Percentiles rank a stretch among this genome's conserved stretches.
These are phyloP conservation scores for Sternotherus odoratus DNA, from an alignment of 2,797 vertebrate genomes.

Conservation along the genomic window DNA sequence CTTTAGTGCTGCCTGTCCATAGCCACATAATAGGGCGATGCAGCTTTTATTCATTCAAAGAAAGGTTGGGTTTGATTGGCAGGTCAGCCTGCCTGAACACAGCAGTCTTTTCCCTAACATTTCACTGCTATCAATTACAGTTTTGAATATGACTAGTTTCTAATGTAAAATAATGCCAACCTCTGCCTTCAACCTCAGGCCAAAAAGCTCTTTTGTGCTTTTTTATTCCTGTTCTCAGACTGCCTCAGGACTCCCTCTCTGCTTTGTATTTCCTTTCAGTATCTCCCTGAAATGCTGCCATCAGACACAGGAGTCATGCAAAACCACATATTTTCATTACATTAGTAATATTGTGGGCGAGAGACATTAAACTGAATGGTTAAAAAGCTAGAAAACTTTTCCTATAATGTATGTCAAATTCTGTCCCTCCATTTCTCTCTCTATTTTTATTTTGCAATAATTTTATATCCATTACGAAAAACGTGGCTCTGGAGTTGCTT, in stretches of 20 bases:
- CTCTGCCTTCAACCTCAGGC: constrained; percentile 82
- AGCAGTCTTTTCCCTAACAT: constrained; percentile 81
- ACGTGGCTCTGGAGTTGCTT: constrained; percentile 71
- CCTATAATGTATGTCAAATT: constrained; percentile 56
- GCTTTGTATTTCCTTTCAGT: constrained; percentile 71
- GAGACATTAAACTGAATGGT: constrained; percentile 70
- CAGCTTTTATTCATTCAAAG: constrained; percentile 85
- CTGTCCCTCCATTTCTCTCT: constrained; percentile 61
- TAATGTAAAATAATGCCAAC: constrained; percentile 97
- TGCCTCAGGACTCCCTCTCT: constrained; percentile 72
- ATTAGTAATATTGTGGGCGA: constrained; percentile 68
- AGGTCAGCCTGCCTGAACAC: constrained; percentile 80
- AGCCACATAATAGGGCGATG: constrained; percentile 83
- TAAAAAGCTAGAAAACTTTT: constrained; percentile 61
- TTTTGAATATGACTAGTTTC: constrained; percentile 95
- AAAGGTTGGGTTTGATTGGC: constrained; percentile 84
- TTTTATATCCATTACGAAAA: constrained; percentile 75
- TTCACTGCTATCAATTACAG: constrained; percentile 96
- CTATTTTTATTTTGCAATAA: constrained; percentile 55
- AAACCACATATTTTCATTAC: constrained; percentile 73
- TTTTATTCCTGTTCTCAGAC: constrained; percentile 67
- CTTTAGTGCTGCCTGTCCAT: constrained; percentile 83
- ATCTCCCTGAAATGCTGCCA: constrained; percentile 67
- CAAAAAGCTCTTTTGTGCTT: constrained; percentile 80
- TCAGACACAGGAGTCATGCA: constrained; percentile 60